These are phyloP conservation scores for Dryobates pubescens DNA, from an alignment of 2,797 vertebrate species.

Conservation along the genomic window DNA sequence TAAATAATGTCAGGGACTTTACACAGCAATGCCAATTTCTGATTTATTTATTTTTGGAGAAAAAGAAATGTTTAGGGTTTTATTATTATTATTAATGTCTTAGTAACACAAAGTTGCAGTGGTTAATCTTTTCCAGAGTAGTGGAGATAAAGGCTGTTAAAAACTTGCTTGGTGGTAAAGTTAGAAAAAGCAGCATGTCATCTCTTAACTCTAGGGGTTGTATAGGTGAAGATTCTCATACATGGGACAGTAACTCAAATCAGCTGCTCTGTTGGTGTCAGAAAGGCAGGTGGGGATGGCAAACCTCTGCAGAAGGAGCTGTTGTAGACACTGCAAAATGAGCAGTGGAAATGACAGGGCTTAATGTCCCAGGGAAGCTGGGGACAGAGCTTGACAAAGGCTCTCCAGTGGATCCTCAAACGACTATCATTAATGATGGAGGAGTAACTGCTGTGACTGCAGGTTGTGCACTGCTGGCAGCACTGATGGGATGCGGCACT, in stretches of 20 bases:
- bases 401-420: not conserved
- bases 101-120: not conserved
- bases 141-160: not conserved
- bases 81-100: not conserved
- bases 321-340: not conserved
- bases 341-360: not conserved
- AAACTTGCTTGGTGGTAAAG: not conserved
- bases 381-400: not conserved
- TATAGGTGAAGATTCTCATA: not conserved
- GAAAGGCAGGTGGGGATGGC: rapidly evolving
- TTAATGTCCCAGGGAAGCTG: not conserved
- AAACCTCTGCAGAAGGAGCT: not conserved
- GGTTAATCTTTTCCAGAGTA: not conserved
- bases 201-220: not conserved
- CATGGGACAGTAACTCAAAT: not conserved
- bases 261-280: not conserved
- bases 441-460: not conserved
- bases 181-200: not conserved
- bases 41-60: slow-evolving; percentile 1
- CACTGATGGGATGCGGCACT: rapidly evolving
- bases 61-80: not conserved
- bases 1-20: slow-evolving; percentile 54
- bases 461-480: not conserved
- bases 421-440: rapidly evolving
- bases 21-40: slow-evolving; percentile 38